Conservation (phyloP, 1,140 invertebrate species). For the Heliconius eleuchia region DNA sequence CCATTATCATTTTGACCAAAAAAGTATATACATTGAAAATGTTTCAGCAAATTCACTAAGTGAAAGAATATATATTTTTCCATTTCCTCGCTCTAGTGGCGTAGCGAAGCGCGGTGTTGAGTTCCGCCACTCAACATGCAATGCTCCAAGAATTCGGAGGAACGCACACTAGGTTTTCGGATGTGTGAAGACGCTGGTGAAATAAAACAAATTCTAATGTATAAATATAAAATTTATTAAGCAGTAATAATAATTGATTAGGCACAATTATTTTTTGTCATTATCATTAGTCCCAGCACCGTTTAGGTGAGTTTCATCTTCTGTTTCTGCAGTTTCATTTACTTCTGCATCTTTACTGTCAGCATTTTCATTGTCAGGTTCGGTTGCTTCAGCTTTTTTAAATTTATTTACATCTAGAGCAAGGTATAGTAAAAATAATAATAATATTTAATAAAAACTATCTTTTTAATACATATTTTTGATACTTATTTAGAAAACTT, state of each 20-base stretch:
- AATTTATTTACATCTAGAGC: slow-evolving; percentile 67
- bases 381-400: slow-evolving; percentile 55
- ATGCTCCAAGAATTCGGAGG: not conserved
- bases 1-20: too few relatives aligned
- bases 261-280: not conserved
- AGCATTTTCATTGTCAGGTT: slow-evolving; percentile 33
- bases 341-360: not conserved
- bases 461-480: too few relatives aligned
- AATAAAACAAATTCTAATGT: not conserved
- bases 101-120: not conserved
- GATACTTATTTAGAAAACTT: too few relatives aligned
- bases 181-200: too few relatives aligned
- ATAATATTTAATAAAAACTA: too few relatives aligned
- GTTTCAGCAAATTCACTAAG: too few relatives aligned
- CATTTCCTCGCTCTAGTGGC: not conserved
- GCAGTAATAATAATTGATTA: not conserved
- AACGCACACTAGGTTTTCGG: too few relatives aligned
- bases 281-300: slow-evolving; percentile 22
- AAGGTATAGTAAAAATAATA: not conserved
- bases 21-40: too few relatives aligned
- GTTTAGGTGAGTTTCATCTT: slow-evolving; percentile 37
- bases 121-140: not conserved
- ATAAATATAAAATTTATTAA: slow-evolving; percentile 11
- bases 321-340: slow-evolving; percentile 20
- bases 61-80: not conserved